phyloP scores from a whole-genome alignment of 2,888 invertebrate species.

The Linnaemya vulpina region DNA sequence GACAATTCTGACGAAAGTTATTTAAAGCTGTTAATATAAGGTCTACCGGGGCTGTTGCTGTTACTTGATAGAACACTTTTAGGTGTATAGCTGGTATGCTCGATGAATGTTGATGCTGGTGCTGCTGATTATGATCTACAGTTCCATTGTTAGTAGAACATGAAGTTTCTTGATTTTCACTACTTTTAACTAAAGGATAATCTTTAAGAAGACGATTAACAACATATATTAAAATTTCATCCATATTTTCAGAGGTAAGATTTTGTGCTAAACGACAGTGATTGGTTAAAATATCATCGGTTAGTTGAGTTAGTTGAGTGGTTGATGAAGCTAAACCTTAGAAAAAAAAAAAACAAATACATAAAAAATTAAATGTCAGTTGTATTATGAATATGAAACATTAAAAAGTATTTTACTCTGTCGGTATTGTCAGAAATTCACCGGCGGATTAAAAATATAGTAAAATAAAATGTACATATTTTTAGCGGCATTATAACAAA shows the following conservation, averaged over 20 bases:
- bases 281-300: constrained; percentile 81
- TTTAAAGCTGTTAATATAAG: constrained; percentile 82
- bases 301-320: constrained; percentile 82
- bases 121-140: constrained; percentile 31
- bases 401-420: too few species aligned
- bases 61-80: constrained; percentile 90
- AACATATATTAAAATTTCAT: constrained; percentile 85
- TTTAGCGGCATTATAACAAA: too few species aligned
- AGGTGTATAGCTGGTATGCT: constrained; percentile 87
- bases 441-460: too few species aligned
- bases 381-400: too few species aligned
- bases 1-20: constrained; percentile 83
- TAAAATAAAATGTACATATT: too few species aligned
- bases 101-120: constrained; percentile 28
- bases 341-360: not conserved
- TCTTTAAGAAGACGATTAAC: constrained; percentile 84
- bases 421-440: too few species aligned
- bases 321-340: constrained; percentile 83
- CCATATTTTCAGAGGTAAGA: constrained; percentile 84
- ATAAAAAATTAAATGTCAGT: not conserved
- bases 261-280: constrained; percentile 81
- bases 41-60: constrained; percentile 84
- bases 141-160: constrained; percentile 50
- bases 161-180: constrained; percentile 60
- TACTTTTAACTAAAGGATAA: constrained; percentile 80